phyloP scores from a whole-genome alignment of 2,113 vertebrate genomes.

The Eubucco bourcierii region DNA sequence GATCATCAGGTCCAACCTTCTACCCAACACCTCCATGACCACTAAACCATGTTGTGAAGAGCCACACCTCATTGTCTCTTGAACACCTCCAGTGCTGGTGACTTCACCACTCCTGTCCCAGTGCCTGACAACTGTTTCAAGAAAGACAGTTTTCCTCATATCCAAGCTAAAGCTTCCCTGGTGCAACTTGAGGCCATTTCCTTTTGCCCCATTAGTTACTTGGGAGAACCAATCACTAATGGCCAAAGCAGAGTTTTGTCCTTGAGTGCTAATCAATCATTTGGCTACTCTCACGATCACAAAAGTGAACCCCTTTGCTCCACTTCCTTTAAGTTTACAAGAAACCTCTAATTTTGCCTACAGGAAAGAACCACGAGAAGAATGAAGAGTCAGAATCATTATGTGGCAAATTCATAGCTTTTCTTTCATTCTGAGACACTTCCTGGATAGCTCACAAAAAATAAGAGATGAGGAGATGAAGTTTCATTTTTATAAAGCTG shows the following conservation, averaged over 20 bases:
- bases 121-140: too few species aligned
- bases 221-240: not conserved
- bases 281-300: conserved; percentile 23
- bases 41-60: too few species aligned
- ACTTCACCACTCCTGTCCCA: too few species aligned
- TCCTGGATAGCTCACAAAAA: conserved; percentile 50
- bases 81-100: too few species aligned
- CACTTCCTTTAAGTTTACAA: conserved; percentile 61
- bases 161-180: too few species aligned
- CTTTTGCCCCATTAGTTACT: too few species aligned
- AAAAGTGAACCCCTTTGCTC: not conserved
- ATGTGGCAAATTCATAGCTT: conserved; percentile 47
- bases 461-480: not conserved
- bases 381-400: not conserved
- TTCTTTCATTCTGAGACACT: conserved; percentile 61
- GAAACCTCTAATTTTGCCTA: conserved; percentile 43
- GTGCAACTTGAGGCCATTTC: too few species aligned
- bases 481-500: not conserved
- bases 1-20: too few species aligned
- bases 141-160: too few species aligned
- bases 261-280: not conserved
- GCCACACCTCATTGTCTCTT: too few species aligned
- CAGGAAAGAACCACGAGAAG: conserved; percentile 35
- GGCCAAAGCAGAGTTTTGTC: not conserved
- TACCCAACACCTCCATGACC: too few species aligned